Percentiles rank a stretch among this genome's conserved stretches.
Conservation (phyloP, 2,113 vertebrate genomes). For the Percina caprodes region DNA sequence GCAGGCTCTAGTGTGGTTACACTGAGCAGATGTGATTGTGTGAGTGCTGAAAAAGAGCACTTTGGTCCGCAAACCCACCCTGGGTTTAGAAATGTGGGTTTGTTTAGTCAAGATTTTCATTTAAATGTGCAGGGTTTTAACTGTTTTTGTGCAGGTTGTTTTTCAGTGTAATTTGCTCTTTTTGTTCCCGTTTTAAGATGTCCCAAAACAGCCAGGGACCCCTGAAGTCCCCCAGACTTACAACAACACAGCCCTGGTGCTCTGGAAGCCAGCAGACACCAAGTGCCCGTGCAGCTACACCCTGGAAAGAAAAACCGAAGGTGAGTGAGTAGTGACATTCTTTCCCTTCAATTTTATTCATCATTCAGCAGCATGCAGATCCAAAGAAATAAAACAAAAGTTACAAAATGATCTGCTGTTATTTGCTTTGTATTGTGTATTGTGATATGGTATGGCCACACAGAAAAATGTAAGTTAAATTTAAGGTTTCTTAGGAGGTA, state of each 20-base stretch:
- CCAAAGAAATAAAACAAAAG: neutral
- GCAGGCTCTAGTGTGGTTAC: neutral
- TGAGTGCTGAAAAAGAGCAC: neutral
- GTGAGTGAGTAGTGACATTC: slow-evolving; percentile 72
- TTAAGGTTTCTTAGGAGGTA: neutral
- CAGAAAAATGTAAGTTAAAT: neutral
- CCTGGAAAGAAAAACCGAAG: slow-evolving; percentile 89
- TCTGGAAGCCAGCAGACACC: slow-evolving; percentile 93
- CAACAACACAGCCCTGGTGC: slow-evolving; percentile 92
- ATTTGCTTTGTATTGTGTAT: neutral
- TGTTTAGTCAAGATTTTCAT: neutral
- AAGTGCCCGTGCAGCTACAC: slow-evolving; percentile 92
- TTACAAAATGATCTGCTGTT: neutral
- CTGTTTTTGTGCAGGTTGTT: neutral
- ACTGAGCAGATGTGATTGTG: neutral
- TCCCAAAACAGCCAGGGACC: slow-evolving; percentile 90
- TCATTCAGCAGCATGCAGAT: neutral
- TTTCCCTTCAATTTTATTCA: neutral
- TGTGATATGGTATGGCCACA: neutral
- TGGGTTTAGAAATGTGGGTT: neutral
- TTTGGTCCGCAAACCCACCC: neutral
- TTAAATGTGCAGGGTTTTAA: too few relatives aligned
- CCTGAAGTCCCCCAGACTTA: slow-evolving; percentile 95
- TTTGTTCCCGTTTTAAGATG: slow-evolving; percentile 75
- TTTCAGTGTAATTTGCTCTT: neutral